These are phyloP conservation scores for Corythornis vintsioides DNA, from an alignment of 2,113 vertebrate species.

Conservation along the genomic window DNA sequence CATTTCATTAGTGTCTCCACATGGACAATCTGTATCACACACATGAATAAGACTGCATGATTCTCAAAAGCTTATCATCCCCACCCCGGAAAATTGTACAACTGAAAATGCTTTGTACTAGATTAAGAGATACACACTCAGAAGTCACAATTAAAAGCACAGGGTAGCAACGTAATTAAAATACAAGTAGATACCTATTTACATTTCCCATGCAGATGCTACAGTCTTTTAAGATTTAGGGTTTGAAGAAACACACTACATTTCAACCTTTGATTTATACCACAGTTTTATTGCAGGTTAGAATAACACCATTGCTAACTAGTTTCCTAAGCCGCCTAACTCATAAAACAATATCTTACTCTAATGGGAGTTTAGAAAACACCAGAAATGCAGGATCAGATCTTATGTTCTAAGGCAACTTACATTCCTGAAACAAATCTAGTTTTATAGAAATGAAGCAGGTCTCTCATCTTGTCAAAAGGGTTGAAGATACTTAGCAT, in stretches of 20 bases:
- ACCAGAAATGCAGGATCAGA: background rate
- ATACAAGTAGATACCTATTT: background rate
- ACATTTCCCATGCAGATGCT: background rate
- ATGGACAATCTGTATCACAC: slow-evolving; percentile 14
- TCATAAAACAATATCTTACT: background rate
- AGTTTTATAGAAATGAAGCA: background rate
- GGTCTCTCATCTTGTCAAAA: background rate
- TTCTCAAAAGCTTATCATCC: background rate
- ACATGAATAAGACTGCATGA: background rate
- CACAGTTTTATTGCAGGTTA: background rate
- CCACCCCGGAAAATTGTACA: background rate
- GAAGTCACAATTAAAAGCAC: background rate
- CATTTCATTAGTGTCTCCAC: background rate
- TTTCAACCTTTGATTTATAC: slow-evolving; percentile 9
- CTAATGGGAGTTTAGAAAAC: background rate
- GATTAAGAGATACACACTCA: background rate
- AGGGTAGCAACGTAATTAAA: background rate
- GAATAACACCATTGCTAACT: background rate
- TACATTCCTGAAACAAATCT: background rate
- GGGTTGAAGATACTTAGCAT: background rate
- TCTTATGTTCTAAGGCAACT: background rate
- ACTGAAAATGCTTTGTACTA: background rate
- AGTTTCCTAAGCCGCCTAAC: background rate
- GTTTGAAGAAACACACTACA: background rate
- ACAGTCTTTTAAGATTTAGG: background rate